These are phyloP conservation scores for Notodonta dromedarius DNA, from an alignment of 2,888 invertebrate species.

Conservation along the genomic window DNA sequence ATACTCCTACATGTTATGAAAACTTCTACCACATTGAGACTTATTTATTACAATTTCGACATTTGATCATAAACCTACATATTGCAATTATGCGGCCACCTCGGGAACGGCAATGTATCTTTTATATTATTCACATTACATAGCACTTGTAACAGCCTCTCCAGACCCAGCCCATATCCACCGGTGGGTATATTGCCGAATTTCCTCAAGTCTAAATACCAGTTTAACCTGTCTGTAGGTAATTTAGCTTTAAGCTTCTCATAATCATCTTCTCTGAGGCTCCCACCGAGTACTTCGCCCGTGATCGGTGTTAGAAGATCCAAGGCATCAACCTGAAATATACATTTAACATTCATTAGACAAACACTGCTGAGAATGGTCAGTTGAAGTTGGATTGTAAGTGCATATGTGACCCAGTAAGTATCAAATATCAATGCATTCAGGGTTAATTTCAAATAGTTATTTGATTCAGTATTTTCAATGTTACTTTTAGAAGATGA, in stretches of 20 bases:
- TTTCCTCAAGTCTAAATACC: conserved; percentile 96
- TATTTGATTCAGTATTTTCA: too few relatives aligned
- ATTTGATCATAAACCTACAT: conserved; percentile 69
- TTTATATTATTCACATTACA: conserved; percentile 94
- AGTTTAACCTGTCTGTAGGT: conserved; percentile 85
- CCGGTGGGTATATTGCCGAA: conserved; percentile 96
- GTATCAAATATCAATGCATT: too few relatives aligned
- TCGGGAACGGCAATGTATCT: conserved; percentile 97
- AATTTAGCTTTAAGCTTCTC: conserved; percentile 85
- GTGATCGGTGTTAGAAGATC: conserved; percentile 95
- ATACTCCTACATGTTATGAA: too few relatives aligned
- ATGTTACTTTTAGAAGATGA: too few relatives aligned
- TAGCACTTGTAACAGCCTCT: conserved; percentile 93
- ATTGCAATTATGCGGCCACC: conserved; percentile 95
- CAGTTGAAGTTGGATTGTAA: too few relatives aligned
- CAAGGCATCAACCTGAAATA: conserved; percentile 88
- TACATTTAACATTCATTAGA: conserved; percentile 8
- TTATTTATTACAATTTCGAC: too few relatives aligned
- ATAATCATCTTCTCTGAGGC: conserved; percentile 93
- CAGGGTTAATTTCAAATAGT: too few relatives aligned
- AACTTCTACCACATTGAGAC: too few relatives aligned
- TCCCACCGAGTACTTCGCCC: conserved; percentile 98
- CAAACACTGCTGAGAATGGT: too few relatives aligned
- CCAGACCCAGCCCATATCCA: conserved; percentile 98
- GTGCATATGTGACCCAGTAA: too few relatives aligned